Conservation (phyloP, 2,797 vertebrate genomes). For the Phylloscopus collybita region DNA sequence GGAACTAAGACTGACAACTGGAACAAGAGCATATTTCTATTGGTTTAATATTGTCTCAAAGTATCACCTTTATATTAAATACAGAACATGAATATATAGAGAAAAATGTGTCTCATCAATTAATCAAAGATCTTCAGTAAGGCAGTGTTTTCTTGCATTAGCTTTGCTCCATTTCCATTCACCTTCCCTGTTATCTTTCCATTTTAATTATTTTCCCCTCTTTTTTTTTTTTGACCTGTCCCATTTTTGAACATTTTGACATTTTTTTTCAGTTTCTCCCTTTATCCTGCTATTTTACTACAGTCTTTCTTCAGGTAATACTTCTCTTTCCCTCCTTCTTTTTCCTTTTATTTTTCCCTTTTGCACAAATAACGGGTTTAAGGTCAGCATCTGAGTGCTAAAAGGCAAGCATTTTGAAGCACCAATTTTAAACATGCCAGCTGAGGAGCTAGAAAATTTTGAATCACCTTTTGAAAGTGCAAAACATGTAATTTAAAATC, state of each 20-base stretch:
- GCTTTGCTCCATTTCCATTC: not conserved
- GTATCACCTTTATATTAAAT: not conserved
- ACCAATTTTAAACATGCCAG: not conserved
- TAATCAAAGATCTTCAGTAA: not conserved
- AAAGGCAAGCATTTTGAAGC: not conserved
- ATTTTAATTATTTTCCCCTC: not conserved
- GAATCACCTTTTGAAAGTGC: not conserved
- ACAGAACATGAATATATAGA: not conserved
- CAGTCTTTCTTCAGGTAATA: not conserved
- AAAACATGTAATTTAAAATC: not conserved
- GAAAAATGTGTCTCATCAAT: not conserved
- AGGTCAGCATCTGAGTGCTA: not conserved
- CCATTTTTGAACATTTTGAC: not conserved
- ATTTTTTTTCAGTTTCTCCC: not conserved
- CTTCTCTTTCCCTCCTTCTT: not conserved
- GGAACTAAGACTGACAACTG: not conserved
- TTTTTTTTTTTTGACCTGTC: not conserved
- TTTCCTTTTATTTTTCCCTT: accelerated
- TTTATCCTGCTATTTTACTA: not conserved
- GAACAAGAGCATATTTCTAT: not conserved
- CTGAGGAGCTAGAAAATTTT: not conserved
- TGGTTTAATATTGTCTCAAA: not conserved
- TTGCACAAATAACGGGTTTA: not conserved
- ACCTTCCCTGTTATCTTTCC: not conserved
- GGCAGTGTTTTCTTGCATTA: not conserved